A percentile compares a stretch with the other conserved stretches of the same genome.
Evolutionary conservation across 1,140 invertebrate species (phyloP).

Genomic region (Drosophila saltans): DNA sequence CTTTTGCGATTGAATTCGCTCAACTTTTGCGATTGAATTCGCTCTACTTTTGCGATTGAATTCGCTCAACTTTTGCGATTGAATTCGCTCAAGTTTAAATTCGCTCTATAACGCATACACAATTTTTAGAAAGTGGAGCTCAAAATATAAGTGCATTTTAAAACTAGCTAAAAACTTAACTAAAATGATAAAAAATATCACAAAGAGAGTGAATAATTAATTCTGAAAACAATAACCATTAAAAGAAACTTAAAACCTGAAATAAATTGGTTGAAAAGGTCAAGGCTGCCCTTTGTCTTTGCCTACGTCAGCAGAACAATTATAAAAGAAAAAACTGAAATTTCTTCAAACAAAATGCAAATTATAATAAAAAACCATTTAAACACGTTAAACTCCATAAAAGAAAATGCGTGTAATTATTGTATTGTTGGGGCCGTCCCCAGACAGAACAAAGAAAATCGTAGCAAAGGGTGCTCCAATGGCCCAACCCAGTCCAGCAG

Average conservation of each 20-base stretch:
- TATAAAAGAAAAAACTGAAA: not conserved
- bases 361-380: not conserved
- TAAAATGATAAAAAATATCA: not conserved
- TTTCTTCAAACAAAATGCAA: not conserved
- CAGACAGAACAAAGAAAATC: slow-evolving; percentile 43
- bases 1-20: too few species aligned
- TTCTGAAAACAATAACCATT: not conserved
- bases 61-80: too few species aligned
- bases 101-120: not conserved
- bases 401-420: slow-evolving; percentile 12
- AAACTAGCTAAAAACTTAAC: not conserved
- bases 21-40: too few species aligned
- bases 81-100: too few species aligned
- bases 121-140: slow-evolving; percentile 10
- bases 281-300: not conserved
- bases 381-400: not conserved
- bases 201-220: not conserved
- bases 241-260: not conserved
- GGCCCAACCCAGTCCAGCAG: slow-evolving; percentile 45
- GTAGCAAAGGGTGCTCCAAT: slow-evolving; percentile 57
- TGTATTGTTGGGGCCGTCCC: slow-evolving; percentile 18
- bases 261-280: not conserved
- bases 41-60: too few species aligned
- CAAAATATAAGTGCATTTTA: not conserved
- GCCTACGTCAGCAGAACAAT: slow-evolving; percentile 4